Evolutionary conservation across 2,113 vertebrate species (phyloP).

Genomic region (Protobothrops mucrosquamatus): DNA sequence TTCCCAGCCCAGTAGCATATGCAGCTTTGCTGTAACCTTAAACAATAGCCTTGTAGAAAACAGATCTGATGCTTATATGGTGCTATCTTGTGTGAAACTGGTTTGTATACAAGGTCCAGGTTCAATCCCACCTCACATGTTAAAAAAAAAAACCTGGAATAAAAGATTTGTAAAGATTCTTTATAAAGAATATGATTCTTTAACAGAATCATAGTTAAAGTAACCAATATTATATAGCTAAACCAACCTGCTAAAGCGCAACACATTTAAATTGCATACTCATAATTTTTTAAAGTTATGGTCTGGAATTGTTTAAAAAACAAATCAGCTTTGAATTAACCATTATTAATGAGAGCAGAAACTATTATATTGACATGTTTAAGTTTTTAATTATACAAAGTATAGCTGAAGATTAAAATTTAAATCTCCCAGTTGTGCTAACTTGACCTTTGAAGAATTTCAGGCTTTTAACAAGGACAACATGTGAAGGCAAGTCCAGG

Average conservation of each 20-base stretch:
- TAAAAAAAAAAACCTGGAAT: neutral
- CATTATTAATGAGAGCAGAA: neutral
- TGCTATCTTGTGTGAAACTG: neutral
- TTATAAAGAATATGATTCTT: too few relatives aligned
- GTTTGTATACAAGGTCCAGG: neutral
- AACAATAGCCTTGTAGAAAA: neutral
- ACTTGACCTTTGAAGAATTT: conserved; percentile 26
- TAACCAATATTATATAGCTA: neutral
- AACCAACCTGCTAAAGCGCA: neutral
- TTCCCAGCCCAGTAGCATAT: neutral
- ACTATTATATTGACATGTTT: conserved; percentile 4
- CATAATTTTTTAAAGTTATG: neutral
- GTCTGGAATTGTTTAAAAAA: neutral
- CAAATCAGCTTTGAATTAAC: neutral
- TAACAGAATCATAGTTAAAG: neutral
- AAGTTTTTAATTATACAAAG: neutral
- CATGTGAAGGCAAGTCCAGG: conserved; percentile 29
- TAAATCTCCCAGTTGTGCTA: conserved; percentile 2
- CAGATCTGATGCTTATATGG: neutral
- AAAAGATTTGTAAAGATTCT: neutral
- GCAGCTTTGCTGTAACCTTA: neutral
- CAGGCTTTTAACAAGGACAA: neutral
- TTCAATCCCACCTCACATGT: neutral
- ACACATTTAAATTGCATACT: neutral
- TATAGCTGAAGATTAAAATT: neutral